Evolutionary conservation across 2,113 vertebrate species (phyloP).

Genomic region (Triplophysa rosa): DNA sequence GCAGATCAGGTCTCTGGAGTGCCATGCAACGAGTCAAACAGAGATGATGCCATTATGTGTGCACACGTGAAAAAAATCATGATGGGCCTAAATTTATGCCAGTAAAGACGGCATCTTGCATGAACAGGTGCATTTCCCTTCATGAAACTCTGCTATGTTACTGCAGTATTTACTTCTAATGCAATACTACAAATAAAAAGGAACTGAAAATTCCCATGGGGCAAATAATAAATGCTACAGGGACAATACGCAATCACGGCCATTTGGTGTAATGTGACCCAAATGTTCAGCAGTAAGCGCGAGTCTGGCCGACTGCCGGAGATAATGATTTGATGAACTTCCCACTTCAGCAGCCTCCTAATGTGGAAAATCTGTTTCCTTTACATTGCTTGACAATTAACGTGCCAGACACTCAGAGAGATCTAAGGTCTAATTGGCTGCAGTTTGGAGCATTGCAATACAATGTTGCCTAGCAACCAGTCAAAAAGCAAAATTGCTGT

Average conservation of each 20-base stretch:
- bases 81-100: constrained; percentile 13
- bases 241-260: not conserved
- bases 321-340: constrained; percentile 46
- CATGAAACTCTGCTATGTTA: not conserved
- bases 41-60: not conserved
- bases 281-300: constrained; percentile 15
- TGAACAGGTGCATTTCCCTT: constrained; percentile 7
- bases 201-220: not conserved
- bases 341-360: constrained; percentile 59
- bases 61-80: not conserved
- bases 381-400: constrained; percentile 70
- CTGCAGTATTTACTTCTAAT: not conserved
- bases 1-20: not conserved
- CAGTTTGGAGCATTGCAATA: constrained; percentile 59
- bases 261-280: constrained; percentile 12
- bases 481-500: constrained; percentile 55
- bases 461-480: constrained; percentile 73
- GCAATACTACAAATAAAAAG: not conserved
- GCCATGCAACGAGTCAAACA: not conserved
- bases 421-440: constrained; percentile 66
- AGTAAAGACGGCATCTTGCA: not conserved
- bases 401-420: constrained; percentile 61
- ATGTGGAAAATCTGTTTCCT: constrained; percentile 64
- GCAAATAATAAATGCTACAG: not conserved
- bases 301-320: constrained; percentile 23